Evolutionary conservation across 1,140 invertebrate genomes (phyloP), one percentile per base, ranked within the genome.

Genomic region (Pseudomyrmex flavicornis): DNA sequence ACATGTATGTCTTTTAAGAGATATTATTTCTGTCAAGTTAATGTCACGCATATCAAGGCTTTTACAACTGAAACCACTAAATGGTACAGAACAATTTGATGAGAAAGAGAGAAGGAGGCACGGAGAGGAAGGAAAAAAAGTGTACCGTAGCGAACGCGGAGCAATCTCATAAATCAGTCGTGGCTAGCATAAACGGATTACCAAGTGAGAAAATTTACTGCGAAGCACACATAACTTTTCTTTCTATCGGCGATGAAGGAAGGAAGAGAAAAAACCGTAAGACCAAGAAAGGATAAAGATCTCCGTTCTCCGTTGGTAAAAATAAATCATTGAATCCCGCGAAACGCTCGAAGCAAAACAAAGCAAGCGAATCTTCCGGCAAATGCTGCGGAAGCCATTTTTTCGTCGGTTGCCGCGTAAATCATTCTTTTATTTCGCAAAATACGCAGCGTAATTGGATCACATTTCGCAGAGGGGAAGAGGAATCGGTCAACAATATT

Each of bases 151-250:
- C 62, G 22, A 77, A 63, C 72, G 62, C 76, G 26, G 66, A 63
- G 63, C 83, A 72, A 84, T 84, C 65, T 69, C 79, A 73, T 85
- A 85, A 85, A 85, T 85, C 83, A 85, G 65, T 65, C 84, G 84
- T 52, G 73, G 62, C 80, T 70, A 69, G 80, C 70, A 83, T 85
- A 85, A 85, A 85, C 79, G 80, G 80, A 85, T 85, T 85, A 85
- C 80, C 69, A 75, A 80, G 59, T 70, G 54, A 61, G 65, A 83
- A 63, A 85, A 85, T 85, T 83, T 85, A 85, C 84, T 83, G 82
- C 70, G 66, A 83, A 58, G 61, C 77, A 62, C 69, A 70, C 68
- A 65, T 83, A 82, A 82, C 84, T 85, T 85, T 85, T 83, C 84
- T 85, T 83, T 69, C 80, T 74, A 87, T 87, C 70, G 77, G 46